Evolutionary conservation across 2,797 vertebrate species (phyloP).

Genomic region (Euthynnus affinis): DNA sequence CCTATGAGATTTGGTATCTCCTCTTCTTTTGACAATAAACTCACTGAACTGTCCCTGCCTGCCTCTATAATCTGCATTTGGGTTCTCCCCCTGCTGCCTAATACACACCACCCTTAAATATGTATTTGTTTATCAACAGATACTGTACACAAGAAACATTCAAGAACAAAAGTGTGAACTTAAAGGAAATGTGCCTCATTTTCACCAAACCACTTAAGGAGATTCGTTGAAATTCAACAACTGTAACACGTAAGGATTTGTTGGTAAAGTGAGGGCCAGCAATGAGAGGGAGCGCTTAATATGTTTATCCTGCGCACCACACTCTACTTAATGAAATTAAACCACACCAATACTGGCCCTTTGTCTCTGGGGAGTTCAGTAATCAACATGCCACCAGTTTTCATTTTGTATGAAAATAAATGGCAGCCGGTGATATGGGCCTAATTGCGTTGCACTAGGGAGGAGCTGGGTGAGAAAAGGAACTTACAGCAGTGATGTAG

Average conservation of each 20-base stretch:
- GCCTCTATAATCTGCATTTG: too few relatives aligned
- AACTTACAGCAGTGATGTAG: conserved; percentile 91
- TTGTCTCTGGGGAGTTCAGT: conserved; percentile 89
- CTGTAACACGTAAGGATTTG: conserved; percentile 85
- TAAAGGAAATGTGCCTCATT: conserved; percentile 36
- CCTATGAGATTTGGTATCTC: too few relatives aligned
- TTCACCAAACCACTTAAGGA: conserved; percentile 34
- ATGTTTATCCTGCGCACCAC: conserved; percentile 93
- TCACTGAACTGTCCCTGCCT: too few relatives aligned
- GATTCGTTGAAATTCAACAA: conserved; percentile 48
- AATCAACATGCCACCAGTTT: conserved; percentile 93
- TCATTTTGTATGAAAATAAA: conserved; percentile 97
- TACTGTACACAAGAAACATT: conserved; percentile 1
- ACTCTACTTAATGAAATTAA: conserved; percentile 98
- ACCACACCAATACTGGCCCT: conserved; percentile 90
- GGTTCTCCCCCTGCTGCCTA: too few relatives aligned
- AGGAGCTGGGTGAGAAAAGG: conserved; percentile 82
- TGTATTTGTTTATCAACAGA: not conserved
- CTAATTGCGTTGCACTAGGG: conserved; percentile 92
- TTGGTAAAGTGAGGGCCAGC: conserved; percentile 82
- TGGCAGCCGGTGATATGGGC: conserved; percentile 92
- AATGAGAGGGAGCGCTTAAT: conserved; percentile 80
- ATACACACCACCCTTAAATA: too few relatives aligned
- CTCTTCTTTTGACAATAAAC: too few relatives aligned
- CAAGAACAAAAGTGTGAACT: conserved; percentile 11